Base-by-base conservation (phyloP, 2,797 vertebrate genomes). In the Triplophysa yarkandensis region DNA sequence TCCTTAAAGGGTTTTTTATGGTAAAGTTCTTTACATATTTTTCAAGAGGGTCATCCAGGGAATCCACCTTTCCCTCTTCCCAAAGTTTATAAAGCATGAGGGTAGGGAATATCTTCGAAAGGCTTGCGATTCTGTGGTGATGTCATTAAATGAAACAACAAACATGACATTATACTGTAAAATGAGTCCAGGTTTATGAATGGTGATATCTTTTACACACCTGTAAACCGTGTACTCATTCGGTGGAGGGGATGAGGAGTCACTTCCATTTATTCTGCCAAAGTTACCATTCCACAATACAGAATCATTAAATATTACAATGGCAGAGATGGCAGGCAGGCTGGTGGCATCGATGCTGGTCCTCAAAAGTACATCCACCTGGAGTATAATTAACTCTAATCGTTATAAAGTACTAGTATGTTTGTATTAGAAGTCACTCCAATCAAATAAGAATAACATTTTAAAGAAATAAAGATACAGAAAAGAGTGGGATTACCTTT, bases 211-310 rank as follows among this genome's bases (percentile, higher is more conserved):
- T 57, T 3, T 41, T 39, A 75, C 69, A 85, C 84, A 98, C 96
- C 96, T 94, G 91, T 97, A 98, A 48, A 94, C 88, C 8, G 95
- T 97, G 79, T 95, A 94, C 34, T 98, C 95, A 0, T 93, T 92
- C 41, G 95, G 95, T 3, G 86, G 57, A 1, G 87, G 66, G 0
- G 95, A 98, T 30, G 83, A 71, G 0, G 92, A 91, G 48, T 96
- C 92, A 0, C 93, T 96, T n/a, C 79, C 80, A 1, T 98, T 98
- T 80, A 77, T 94, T 87, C 79, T 95, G 1, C 96, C 96, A 0
- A 96, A 96, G 83, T 97, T 95, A 62, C 94, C 95, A 0, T 94
- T 97, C 96, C 96, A 98, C 67, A 98, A 89, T 63, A 98, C 90
- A 0, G 95, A 95, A 85, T 96, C 94, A 0, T 96, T 96, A 81